Base-by-base conservation (phyloP, 2,113 vertebrate species). In the Petromus typicus region DNA sequence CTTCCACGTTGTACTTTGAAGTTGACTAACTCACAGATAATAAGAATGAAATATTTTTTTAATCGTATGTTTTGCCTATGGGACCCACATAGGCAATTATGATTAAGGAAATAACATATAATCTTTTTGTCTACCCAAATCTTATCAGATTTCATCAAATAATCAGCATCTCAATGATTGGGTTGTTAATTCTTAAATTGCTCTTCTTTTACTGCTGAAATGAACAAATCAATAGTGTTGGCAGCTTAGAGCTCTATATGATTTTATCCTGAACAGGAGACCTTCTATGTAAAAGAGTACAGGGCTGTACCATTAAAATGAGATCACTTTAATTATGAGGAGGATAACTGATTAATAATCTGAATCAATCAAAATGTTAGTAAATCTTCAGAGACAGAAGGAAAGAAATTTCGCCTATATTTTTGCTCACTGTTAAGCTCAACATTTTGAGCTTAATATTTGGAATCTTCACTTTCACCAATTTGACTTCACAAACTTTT, bases 11-110 rank as follows among this genome's bases (percentile, higher is more conserved):
- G 71, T 51, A 87, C 16, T 16, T 8, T 63, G 43, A 96, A 3
- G 11, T 71, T 93, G 57, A 85, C 87, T 86, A 69, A 1, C 84
- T 92, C 80, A 11, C 23, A 80, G 8, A 13, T 69, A 90, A 48
- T 73, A 61, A 8, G 27, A 27, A 3, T 66, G 45, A 54, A 6
- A 45, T 80, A 87, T 17, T 76, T 0, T 10, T 51, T 69, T 43
- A 45, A 27, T 8, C 18, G 11, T 40, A 5, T 34, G 32, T 87
- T 54, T 67, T 54, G 12, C 2, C 22, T 43, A 7, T 23, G 3
- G 3, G 87, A 27, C 43, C 12, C 17, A 75, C 2, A 11, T 13
- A 1, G 1, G 54, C 6, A 30, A 75, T 30, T 63, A 5, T n/a
- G 14, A 34, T 61, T 81, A 80, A 76, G 10, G 6, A 30, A 67